phyloP scores from a whole-genome alignment of 1,140 invertebrate genomes.

The Habropoda laboriosa region DNA sequence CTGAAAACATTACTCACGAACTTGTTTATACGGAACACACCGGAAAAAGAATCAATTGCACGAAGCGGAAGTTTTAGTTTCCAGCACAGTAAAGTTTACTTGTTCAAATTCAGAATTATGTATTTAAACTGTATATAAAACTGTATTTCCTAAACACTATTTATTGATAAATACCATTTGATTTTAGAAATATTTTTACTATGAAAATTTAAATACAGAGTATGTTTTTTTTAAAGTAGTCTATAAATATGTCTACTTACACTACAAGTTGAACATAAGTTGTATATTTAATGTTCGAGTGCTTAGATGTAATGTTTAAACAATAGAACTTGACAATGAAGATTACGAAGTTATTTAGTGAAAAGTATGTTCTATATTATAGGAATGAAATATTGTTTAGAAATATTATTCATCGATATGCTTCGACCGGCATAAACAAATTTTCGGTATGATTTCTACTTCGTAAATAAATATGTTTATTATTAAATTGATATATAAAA shows the following conservation, averaged over 20 bases:
- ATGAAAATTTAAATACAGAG: background rate
- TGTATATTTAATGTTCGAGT: background rate
- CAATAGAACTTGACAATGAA: conserved; percentile 45
- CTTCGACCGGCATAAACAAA: conserved; percentile 59
- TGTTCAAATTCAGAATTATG: background rate
- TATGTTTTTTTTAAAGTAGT: conserved; percentile 34
- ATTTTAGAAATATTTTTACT: background rate
- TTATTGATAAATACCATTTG: background rate
- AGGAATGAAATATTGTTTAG: conserved; percentile 31
- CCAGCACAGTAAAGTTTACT: background rate
- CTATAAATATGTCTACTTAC: conserved; percentile 41
- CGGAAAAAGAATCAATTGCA: conserved; percentile 63
- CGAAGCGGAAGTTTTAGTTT: conserved; percentile 21
- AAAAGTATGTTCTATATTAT: conserved; percentile 22
- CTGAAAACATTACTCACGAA: conserved; percentile 60
- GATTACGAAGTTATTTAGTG: conserved; percentile 20
- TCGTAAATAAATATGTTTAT: background rate
- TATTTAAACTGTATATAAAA: background rate
- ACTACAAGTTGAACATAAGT: background rate
- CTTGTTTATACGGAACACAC: conserved; percentile 51
- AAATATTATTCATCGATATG: conserved; percentile 36
- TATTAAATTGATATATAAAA: background rate
- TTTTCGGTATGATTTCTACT: conserved; percentile 54
- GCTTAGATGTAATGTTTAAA: background rate
- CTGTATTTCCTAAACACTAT: background rate